Evolutionary conservation across 2,113 vertebrate genomes (phyloP), one percentile per base, ranked within the genome.

Genomic region (Dascyllus trimaculatus): DNA sequence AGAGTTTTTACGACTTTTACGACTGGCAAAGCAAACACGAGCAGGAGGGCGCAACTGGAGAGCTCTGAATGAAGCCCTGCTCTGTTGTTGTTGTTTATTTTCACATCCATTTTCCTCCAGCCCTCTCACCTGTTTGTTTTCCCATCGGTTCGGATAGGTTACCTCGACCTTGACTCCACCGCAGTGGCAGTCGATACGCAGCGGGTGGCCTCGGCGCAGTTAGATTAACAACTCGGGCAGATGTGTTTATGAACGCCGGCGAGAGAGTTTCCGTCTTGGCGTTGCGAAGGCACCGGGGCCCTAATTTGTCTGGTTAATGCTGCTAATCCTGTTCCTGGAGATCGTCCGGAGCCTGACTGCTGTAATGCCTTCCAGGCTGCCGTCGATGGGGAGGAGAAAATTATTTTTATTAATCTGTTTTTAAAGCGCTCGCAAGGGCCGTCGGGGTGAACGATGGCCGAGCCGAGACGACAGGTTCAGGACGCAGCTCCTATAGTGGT

Each of bases 401-500:
- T 88, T 60, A 85, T 89, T 89, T 88, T 82, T 87, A 88, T 88
- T 87, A 90, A 93, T 88, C 80, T 89, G 88, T 93, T 93, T 93
- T 93, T 85, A 67, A 89, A 89, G 85, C 71, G n/a, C 80, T 78
- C 79, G 80, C 69, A 56, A 74, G 76, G 81, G 79, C 79, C 70
- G 86, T 91, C 86, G 69, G 54, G 59, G 66, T 86, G 85, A 82
- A 69, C 48, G 48, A 85, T 85, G 78, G 80, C 79, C 86, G 64
- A 63, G 38, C 75, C 1, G 25, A 78, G 76, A 84, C 88, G 89
- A 90, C 85, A 69, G 52, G 85, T 78, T 89, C 87, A 83, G 76
- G 75, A 84, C 38, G 24, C 32, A 71, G 81, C 70, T n/a, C 18
- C 61, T 92, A n/a, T n/a, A 87, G 90, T 89, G 60, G 65, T 71